phyloP scores from a whole-genome alignment of 2,888 invertebrate genomes.

The Cheilosia urbana region DNA sequence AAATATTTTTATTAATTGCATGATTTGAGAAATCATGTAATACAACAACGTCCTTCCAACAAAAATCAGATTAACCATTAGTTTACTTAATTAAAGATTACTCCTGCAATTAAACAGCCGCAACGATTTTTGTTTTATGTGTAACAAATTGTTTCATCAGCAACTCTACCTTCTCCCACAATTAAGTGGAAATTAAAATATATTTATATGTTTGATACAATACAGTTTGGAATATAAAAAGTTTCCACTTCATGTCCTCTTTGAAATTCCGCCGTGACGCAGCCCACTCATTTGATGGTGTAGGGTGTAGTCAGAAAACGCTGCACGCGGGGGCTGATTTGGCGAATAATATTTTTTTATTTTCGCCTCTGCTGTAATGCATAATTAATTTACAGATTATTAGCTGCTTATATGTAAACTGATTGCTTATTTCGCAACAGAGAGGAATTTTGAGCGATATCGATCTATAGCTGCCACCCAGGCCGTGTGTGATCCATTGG shows the following conservation, averaged over 20 bases:
- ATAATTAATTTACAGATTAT: conserved; percentile 48
- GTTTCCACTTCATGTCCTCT: conserved; percentile 20
- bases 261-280: conserved; percentile 6
- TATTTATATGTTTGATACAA: background rate
- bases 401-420: conserved; percentile 35
- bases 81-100: conserved; percentile 5
- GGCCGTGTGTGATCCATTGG: conserved; percentile 48
- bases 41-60: conserved; percentile 9
- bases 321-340: conserved; percentile 24
- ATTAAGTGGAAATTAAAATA: conserved; percentile 5
- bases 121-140: background rate
- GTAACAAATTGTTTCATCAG: conserved; percentile 39
- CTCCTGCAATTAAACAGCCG: conserved; percentile 7
- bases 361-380: background rate
- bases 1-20: background rate
- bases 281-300: conserved; percentile 15
- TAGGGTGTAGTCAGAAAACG: conserved; percentile 23
- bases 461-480: conserved; percentile 22
- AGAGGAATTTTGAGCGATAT: conserved; percentile 6
- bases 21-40: conserved; percentile 5
- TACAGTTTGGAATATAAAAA: conserved; percentile 41
- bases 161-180: conserved; percentile 5
- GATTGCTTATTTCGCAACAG: conserved; percentile 33
- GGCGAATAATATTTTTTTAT: conserved; percentile 5
- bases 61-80: conserved; percentile 15